These are phyloP conservation scores for Myrmophylax atrothorax DNA, from an alignment of 2,113 vertebrate species.

Conservation along the genomic window DNA sequence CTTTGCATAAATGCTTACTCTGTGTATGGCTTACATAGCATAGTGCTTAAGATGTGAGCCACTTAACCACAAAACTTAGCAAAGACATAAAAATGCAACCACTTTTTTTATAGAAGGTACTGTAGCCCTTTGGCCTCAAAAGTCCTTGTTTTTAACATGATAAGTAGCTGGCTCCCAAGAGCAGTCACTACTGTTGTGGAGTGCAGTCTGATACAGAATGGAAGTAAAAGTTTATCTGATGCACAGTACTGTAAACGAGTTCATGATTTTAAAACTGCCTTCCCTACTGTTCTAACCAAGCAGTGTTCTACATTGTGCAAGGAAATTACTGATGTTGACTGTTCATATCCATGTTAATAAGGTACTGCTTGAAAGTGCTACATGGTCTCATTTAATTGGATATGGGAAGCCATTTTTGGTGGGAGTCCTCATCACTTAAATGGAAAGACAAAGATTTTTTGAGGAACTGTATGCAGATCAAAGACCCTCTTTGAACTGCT, in stretches of 20 bases:
- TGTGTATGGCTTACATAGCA: background rate
- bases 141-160: slow-evolving; percentile 7
- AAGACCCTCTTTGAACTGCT: background rate
- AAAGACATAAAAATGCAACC: background rate
- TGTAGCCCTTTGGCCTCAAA: background rate
- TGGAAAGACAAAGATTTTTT: background rate
- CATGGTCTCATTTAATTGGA: background rate
- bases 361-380: background rate
- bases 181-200: background rate
- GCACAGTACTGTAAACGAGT: background rate
- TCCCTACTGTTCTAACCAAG: background rate
- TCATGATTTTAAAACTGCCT: background rate
- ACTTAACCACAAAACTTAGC: slow-evolving; percentile 8
- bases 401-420: background rate
- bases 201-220: slow-evolving; percentile 1
- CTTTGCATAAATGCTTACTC: slow-evolving; percentile 8
- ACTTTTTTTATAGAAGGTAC: background rate
- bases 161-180: background rate
- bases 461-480: background rate
- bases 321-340: background rate
- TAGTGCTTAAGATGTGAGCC: background rate
- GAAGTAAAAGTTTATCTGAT: slow-evolving; percentile 3
- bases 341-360: background rate
- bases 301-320: background rate
- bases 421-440: background rate